Evolutionary conservation across 2,797 vertebrate species (phyloP), one percentile per base, ranked within the genome.

Genomic region (Chloroceryle inda): DNA sequence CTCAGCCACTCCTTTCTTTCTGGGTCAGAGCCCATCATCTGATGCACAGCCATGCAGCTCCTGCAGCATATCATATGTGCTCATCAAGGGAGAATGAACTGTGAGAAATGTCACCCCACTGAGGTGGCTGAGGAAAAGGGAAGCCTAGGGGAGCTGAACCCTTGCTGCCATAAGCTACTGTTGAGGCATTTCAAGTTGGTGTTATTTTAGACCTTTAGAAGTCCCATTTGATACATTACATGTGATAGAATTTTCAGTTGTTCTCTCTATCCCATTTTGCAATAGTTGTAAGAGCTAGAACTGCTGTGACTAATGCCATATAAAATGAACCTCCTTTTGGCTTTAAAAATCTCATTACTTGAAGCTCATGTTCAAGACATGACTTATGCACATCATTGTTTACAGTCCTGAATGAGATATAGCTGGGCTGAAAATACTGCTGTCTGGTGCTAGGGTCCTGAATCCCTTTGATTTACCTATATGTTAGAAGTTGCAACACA

Each of bases 1-100:
- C 1, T 26, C 33, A 72, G 61, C 66, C 67, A n/a, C 31, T 40
- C 64, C 33, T 38, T 40, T 33, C 62, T 58, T 67, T 76, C 62
- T 37, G 78, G 80, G 89, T 91, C 91, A 77, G 82, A 88, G 53
- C 74, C 77, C 5, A 3, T 9, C 22, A 3, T 31, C 73, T 13
- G n/a, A 49, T 13, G 62, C 0, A 0, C 8, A 55, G 50, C 8
- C 52, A 12, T 6, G n/a, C 52, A 18, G 3, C 14, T 47, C 47
- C 61, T 3, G 20, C 42, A 31, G 58, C 0, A 1, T 5, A 4
- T 0, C 3, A 24, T 10, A 1, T 13, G 33, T n/a, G 18, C 75
- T 37, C 50, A 8, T 20, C 37, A 23, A 3, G 14, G 69, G 47
- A 55, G n/a, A 55, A 13, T 2, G 61, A 38, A 10, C 35, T 18